Conservation (phyloP, 2,797 vertebrate species). For the Myotis myotis region DNA sequence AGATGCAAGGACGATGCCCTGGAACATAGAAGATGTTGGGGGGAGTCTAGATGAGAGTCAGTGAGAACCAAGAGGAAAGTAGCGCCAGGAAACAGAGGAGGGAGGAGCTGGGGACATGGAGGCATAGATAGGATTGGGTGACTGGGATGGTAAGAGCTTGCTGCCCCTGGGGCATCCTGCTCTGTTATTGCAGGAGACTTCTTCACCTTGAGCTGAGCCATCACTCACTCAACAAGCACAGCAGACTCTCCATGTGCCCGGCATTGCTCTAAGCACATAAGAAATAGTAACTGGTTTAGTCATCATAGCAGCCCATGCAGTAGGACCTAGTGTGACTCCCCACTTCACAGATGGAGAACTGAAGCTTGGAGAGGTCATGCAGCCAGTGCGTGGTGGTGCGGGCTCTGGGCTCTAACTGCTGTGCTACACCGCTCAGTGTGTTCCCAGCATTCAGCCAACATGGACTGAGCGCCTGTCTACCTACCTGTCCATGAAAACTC, state of each 20-base stretch:
- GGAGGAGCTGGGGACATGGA: background rate
- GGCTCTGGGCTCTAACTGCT: background rate
- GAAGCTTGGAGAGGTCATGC: background rate
- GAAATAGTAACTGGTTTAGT: background rate
- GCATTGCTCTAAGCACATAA: background rate
- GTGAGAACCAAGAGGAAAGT: background rate
- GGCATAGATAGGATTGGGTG: background rate
- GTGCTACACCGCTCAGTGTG: rapidly evolving
- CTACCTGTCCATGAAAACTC: background rate
- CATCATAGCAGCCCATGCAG: background rate
- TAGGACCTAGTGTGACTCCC: background rate
- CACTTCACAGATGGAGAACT: background rate
- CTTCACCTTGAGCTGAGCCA: background rate
- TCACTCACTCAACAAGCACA: background rate
- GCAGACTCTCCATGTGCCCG: background rate
- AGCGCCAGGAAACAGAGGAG: background rate
- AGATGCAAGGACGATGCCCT: background rate
- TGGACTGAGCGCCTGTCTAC: background rate
- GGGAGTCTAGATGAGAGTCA: background rate
- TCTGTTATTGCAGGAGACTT: too few relatives aligned
- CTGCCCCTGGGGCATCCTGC: background rate
- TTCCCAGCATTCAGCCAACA: too few relatives aligned
- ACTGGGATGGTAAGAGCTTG: background rate
- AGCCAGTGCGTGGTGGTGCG: rapidly evolving
- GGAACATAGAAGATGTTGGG: background rate